Evolutionary conservation across 2,888 invertebrate genomes (phyloP), one percentile per base, ranked within the genome.

Genomic region (Glyphotaelius pellucidus): DNA sequence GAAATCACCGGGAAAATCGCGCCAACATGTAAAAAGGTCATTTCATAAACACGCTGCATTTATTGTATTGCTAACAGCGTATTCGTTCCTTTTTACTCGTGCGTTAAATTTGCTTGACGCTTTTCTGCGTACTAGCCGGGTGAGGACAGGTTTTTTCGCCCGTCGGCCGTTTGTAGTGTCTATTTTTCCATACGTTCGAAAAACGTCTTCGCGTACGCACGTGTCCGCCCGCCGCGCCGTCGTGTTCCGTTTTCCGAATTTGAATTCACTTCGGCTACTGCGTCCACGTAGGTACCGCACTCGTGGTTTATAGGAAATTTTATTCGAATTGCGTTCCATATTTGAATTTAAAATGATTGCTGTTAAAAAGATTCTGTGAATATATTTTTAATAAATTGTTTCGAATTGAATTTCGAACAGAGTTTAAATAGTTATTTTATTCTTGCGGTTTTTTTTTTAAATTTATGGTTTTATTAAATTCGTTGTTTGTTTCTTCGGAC

Each of bases 151-250:
- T 67, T 67, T 67, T 83, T 83, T 83, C 19, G 35, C 35, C 35
- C 31, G 83, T 83, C 47, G 32, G 83, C 83, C 15, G 83, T n/a
- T 32, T 25, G 25, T 83, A 35, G 83, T n/a, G 25, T 83, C 32
- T 42, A 94, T 94, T 95, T 94, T 94, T 95, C 94, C 95, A 94
- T 94, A 94, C 94, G 94, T 94, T 94, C 94, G 94, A 94, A 94
- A 94, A 94, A 94, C 94, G 94, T 93, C 94, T 94, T 94, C 94
- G 93, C 93, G 93, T 93, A 93, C 94, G 94, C 93, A 88, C 35
- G 80, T 80, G 88, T 89, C 89, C 42, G 52, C 85, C 91, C 31
- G 52, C 80, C 91, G 88, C 93, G 93, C 67, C 11, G 25, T 86
- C 90, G 88, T 93, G 93, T 94, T 93, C 94, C 92, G 93, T 93